A percentile compares a stretch with the other conserved stretches of the same genome.
Evolutionary conservation across 1,140 invertebrate genomes (phyloP).

Genomic region (Marisa cornuarietis): DNA sequence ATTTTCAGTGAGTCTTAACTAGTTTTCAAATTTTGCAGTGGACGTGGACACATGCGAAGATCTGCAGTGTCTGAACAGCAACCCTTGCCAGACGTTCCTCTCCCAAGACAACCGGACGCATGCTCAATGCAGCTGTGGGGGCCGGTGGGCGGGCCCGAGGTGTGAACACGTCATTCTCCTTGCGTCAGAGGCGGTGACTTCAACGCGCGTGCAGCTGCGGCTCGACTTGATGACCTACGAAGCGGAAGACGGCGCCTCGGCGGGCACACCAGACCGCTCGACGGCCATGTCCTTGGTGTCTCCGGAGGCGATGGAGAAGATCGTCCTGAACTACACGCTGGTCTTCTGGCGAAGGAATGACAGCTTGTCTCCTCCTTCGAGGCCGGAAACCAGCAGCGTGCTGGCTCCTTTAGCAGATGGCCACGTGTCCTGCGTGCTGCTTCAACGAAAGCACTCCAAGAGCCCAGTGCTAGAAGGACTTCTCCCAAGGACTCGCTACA

Average conservation of each 20-base stretch:
- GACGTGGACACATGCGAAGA: slow-evolving; percentile 12
- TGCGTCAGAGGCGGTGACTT: background rate
- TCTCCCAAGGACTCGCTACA: slow-evolving; percentile 14
- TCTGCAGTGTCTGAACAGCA: slow-evolving; percentile 20
- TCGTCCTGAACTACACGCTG: slow-evolving; percentile 20
- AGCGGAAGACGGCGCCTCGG: background rate
- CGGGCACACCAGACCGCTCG: no score
- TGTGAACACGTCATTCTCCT: slow-evolving; percentile 16
- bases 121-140: slow-evolving; percentile 8
- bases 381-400: background rate
- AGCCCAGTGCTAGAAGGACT: background rate
- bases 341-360: slow-evolving; percentile 21
- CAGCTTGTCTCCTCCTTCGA: background rate
- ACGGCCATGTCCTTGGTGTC: background rate
- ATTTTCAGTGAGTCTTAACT: no score
- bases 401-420: background rate
- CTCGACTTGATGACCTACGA: slow-evolving; percentile 10
- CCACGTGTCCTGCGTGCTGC: slow-evolving; percentile 13
- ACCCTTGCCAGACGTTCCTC: slow-evolving; percentile 9
- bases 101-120: slow-evolving; percentile 10
- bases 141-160: slow-evolving; percentile 13
- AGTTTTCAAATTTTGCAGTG: background rate
- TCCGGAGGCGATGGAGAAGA: background rate
- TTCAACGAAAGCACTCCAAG: slow-evolving; percentile 1
- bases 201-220: slow-evolving; percentile 4